A percentile compares a stretch with the other conserved stretches of the same genome.
These are phyloP conservation scores for Aegithalos caudatus DNA, from an alignment of 2,113 vertebrate species.

Conservation along the genomic window DNA sequence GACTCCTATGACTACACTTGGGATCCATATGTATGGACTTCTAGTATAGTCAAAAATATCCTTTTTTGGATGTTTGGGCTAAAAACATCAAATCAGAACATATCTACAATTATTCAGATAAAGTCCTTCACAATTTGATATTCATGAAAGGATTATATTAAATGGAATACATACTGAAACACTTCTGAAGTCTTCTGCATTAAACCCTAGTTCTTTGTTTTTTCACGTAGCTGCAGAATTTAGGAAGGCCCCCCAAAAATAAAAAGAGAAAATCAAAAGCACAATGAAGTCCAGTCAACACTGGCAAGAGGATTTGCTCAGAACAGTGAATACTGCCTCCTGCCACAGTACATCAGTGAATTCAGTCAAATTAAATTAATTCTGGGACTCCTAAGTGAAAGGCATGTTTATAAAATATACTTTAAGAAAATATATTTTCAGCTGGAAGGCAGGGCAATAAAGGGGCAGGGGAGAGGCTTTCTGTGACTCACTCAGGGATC, in stretches of 20 bases:
- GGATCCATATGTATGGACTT: neutral
- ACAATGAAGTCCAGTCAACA: neutral
- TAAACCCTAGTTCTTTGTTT: neutral
- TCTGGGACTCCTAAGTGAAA: neutral
- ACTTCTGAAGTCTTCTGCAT: neutral
- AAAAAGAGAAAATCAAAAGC: neutral
- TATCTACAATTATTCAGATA: neutral
- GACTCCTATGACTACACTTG: neutral
- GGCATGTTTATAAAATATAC: neutral
- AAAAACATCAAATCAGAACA: neutral
- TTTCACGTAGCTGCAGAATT: neutral
- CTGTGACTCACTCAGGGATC: neutral
- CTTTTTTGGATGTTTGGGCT: neutral
- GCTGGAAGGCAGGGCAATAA: neutral
- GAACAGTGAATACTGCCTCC: neutral
- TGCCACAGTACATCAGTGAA: neutral
- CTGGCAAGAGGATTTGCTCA: neutral
- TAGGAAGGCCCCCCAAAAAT: neutral
- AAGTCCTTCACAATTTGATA: neutral
- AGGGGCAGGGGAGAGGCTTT: neutral
- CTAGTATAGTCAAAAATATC: neutral
- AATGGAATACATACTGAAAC: neutral
- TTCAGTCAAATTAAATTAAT: neutral
- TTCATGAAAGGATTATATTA: neutral
- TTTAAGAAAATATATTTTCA: neutral